phyloP scores from a whole-genome alignment of 2,797 vertebrate species.

The Pangasius djambal region DNA sequence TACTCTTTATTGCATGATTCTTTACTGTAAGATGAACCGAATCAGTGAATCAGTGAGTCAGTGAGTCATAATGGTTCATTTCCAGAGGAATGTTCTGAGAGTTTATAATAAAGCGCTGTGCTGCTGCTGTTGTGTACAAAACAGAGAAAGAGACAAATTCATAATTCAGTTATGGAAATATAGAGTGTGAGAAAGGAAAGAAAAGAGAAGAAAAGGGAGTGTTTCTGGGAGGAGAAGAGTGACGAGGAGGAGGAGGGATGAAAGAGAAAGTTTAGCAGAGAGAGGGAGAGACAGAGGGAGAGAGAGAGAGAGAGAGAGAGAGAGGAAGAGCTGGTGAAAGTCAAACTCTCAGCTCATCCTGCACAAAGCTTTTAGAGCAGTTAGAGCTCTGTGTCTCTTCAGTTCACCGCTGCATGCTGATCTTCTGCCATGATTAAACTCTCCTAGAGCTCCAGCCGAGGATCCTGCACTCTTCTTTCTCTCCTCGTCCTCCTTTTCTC shows the following conservation, averaged over 20 bases:
- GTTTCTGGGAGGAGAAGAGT: conserved; percentile 27
- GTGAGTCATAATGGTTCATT: background rate
- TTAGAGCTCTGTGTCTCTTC: background rate
- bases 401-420: background rate
- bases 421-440: conserved; percentile 17
- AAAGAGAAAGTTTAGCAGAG: conserved; percentile 37
- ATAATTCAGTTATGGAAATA: background rate
- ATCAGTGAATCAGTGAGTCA: background rate
- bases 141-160: background rate
- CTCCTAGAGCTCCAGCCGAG: background rate
- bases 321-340: conserved; percentile 17
- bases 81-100: background rate
- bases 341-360: conserved; percentile 7
- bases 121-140: background rate
- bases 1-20: background rate
- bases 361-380: background rate
- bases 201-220: background rate
- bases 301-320: conserved; percentile 17
- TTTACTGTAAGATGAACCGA: background rate
- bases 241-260: conserved; percentile 28
- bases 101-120: background rate
- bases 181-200: background rate
- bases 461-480: background rate
- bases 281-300: conserved; percentile 10
- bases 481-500: background rate